Evolutionary conservation across 2,888 invertebrate species (phyloP), one percentile per base, ranked within the genome.

Genomic region (Cosmorhoe ocellata): DNA sequence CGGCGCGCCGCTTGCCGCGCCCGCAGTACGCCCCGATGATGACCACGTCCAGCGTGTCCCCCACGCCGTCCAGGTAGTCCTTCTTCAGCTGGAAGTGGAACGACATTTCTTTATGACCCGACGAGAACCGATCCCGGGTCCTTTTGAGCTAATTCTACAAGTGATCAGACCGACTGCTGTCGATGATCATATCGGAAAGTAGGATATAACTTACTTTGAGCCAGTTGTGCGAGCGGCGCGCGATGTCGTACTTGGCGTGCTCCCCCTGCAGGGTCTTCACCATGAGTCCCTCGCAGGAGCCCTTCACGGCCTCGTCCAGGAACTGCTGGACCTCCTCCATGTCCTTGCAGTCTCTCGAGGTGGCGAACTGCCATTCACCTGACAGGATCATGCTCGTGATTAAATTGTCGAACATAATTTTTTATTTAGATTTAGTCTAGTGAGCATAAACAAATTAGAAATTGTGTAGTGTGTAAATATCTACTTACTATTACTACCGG

Each of bases 241-340:
- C 99, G 66, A 99, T 99, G 91, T 99, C 99, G 83, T 99, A 99
- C 0, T 96, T 95, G 0, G 99, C 97, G 68, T 96, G 95, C 2
- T 81, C 79, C 24, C 94, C 93, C 64, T 94, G 93, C 41, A 99
- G 86, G 0, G 98, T 97, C 91, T 99, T 99, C 5, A 99, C 97
- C 99, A 99, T 99, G 48, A 99, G 91, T 0, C 99, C 99, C 91
- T 99, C 99, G 85, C 99, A 99, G 75, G 98, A 98, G 44, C 96
- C 98, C 91, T 73, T 56, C 45, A 99, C 94, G 3, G 99, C 95
- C 73, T 97, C 97, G 46, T 99, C 98, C 45, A 99, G 90, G 84
- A 99, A 98, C 65, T 94, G 95, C 81, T 97, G 96, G 46, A 99
- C 97, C 76, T 98, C 97, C 72, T 99, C 99, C 76, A 96, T 94